Evolutionary conservation across 2,797 vertebrate genomes (phyloP).

Genomic region (Potorous gilbertii): DNA sequence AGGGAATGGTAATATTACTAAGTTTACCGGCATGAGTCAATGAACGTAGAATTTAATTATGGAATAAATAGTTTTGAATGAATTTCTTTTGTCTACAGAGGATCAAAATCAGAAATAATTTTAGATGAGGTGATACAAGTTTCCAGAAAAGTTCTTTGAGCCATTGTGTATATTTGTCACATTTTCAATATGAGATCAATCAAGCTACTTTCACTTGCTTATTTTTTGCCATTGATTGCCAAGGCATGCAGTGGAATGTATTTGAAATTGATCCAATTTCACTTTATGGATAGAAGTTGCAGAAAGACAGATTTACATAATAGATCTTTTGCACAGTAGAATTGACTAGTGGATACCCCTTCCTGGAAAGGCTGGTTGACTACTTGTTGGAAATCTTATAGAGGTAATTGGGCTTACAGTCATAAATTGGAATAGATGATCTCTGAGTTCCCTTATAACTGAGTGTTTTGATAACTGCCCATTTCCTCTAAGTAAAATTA

Average conservation of each 20-base stretch:
- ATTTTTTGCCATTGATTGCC: neutral
- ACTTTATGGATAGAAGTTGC: neutral
- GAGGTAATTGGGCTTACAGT: neutral
- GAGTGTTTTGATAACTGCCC: neutral
- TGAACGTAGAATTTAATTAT: neutral
- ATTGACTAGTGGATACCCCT: neutral
- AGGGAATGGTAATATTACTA: neutral
- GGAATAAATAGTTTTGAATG: neutral
- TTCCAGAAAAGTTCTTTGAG: neutral
- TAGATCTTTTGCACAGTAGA: too few relatives aligned
- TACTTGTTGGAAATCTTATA: neutral
- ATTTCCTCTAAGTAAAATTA: neutral
- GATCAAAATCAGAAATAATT: neutral
- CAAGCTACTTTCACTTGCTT: neutral
- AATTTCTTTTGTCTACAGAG: neutral
- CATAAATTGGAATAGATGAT: neutral
- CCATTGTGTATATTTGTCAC: neutral
- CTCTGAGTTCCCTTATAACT: neutral
- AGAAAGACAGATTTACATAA: neutral
- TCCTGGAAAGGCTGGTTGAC: neutral
- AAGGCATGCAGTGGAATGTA: neutral
- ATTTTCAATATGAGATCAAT: neutral
- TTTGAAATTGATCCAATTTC: neutral
- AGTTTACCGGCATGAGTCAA: neutral
- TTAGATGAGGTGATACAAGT: neutral